Evolutionary conservation across 1,140 invertebrate species (phyloP).

Genomic region (Asbolus verrucosus): DNA sequence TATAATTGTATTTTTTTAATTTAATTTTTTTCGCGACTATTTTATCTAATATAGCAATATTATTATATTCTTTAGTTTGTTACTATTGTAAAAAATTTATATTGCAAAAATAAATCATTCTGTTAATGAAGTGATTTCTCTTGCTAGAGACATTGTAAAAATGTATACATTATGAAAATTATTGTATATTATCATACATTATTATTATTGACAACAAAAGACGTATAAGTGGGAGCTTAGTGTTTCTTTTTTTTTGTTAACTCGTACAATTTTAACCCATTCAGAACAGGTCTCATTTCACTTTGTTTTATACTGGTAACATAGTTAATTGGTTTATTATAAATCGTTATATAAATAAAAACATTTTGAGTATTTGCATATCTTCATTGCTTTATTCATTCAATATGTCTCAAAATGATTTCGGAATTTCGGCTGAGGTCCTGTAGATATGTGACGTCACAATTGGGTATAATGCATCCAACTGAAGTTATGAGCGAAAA

Average conservation of each 20-base stretch:
- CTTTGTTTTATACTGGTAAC: not conserved
- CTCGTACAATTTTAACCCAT: too few relatives aligned
- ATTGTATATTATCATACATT: too few relatives aligned
- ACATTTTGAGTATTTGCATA: too few relatives aligned
- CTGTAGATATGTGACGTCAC: too few relatives aligned
- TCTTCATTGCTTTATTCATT: too few relatives aligned
- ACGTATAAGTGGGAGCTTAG: slow-evolving; percentile 30
- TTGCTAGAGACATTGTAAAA: slow-evolving; percentile 4
- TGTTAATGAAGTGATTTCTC: slow-evolving; percentile 31
- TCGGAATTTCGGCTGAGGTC: too few relatives aligned
- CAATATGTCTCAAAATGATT: too few relatives aligned
- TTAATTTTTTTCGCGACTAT: slow-evolving; percentile 17
- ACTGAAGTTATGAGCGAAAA: too few relatives aligned
- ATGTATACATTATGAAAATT: too few relatives aligned
- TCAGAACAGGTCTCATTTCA: not conserved
- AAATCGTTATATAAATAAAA: too few relatives aligned
- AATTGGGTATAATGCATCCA: too few relatives aligned
- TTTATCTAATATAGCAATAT: slow-evolving; percentile 45
- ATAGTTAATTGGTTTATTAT: not conserved
- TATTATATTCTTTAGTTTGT: slow-evolving; percentile 41
- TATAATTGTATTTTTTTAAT: slow-evolving; percentile 23
- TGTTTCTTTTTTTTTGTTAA: slow-evolving; percentile 1
- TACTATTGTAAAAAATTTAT: slow-evolving; percentile 46
- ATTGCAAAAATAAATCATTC: slow-evolving; percentile 45
- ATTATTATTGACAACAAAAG: too few relatives aligned